Percentiles rank a stretch among this genome's conserved stretches.
Evolutionary conservation across 2,113 vertebrate species (phyloP).

Genomic region (Etheostoma spectabile): DNA sequence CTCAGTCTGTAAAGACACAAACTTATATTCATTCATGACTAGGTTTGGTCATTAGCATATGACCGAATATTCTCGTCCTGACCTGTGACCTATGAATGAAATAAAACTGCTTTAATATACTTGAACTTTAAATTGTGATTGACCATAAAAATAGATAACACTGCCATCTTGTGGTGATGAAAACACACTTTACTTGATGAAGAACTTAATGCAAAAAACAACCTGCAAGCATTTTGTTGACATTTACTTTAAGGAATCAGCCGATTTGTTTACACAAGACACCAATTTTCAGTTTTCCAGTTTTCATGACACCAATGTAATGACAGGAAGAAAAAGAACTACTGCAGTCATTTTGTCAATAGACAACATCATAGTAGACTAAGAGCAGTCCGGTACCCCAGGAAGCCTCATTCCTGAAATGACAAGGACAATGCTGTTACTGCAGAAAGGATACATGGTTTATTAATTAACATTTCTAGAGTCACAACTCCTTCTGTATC

Average conservation of each 20-base stretch:
- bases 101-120: background rate
- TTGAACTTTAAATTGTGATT: background rate
- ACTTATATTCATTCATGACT: no score
- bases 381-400: background rate
- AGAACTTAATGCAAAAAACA: background rate
- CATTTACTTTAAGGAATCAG: slow-evolving; percentile 21
- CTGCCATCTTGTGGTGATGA: slow-evolving; percentile 53
- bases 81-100: no score
- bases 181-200: background rate
- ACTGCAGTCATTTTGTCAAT: background rate
- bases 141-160: background rate
- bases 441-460: slow-evolving; percentile 18
- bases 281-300: no score
- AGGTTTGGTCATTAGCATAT: no score
- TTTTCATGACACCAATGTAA: background rate
- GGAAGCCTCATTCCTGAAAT: slow-evolving; percentile 66
- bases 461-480: slow-evolving; percentile 20
- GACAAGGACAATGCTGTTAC: slow-evolving; percentile 48
- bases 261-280: background rate
- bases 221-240: background rate
- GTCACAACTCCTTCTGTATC: background rate
- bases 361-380: background rate
- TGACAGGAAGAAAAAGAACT: background rate
- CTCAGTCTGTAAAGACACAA: no score
- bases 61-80: no score